phyloP scores from a whole-genome alignment of 2,888 invertebrate species.

The Leptopterna dolabrata region DNA sequence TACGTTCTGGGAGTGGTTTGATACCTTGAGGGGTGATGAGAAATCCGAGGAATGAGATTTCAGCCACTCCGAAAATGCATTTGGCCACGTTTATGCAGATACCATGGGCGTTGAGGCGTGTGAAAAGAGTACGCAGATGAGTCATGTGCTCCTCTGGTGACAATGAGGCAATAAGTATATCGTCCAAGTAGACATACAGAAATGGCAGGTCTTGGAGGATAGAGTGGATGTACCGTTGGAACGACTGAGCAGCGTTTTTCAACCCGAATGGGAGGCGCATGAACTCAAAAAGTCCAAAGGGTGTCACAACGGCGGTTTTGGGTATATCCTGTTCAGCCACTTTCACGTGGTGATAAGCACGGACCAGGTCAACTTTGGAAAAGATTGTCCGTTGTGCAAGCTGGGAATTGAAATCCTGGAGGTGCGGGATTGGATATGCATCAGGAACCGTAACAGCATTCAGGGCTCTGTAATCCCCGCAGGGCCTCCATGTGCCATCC shows the following conservation, averaged over 20 bases:
- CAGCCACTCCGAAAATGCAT: constrained; percentile 63
- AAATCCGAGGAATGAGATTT: constrained; percentile 64
- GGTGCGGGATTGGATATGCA: constrained; percentile 65
- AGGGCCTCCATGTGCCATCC: constrained; percentile 64
- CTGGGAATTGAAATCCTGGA: constrained; percentile 63
- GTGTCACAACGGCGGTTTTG: constrained; percentile 62
- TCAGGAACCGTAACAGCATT: constrained; percentile 65
- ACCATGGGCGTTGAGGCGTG: constrained; percentile 62
- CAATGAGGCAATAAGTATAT: constrained; percentile 61
- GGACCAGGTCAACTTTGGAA: constrained; percentile 56
- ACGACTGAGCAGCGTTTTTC: constrained; percentile 62
- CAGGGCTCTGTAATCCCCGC: constrained; percentile 66
- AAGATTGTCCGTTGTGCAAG: constrained; percentile 63
- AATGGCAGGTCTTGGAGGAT: constrained; percentile 60
- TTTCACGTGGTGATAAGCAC: constrained; percentile 66
- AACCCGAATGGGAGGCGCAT: constrained; percentile 61
- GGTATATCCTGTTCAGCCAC: constrained; percentile 60
- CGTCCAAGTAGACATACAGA: constrained; percentile 62
- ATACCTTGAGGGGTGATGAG: constrained; percentile 62
- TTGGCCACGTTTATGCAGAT: constrained; percentile 65
- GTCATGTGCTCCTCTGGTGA: constrained; percentile 59
- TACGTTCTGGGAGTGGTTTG: constrained; percentile 64
- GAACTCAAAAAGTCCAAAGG: constrained; percentile 62
- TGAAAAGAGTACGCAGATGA: constrained; percentile 58
- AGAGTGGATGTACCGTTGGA: constrained; percentile 63